These are phyloP conservation scores for Trinectes maculatus DNA, from an alignment of 2,113 vertebrate species.

Conservation along the genomic window DNA sequence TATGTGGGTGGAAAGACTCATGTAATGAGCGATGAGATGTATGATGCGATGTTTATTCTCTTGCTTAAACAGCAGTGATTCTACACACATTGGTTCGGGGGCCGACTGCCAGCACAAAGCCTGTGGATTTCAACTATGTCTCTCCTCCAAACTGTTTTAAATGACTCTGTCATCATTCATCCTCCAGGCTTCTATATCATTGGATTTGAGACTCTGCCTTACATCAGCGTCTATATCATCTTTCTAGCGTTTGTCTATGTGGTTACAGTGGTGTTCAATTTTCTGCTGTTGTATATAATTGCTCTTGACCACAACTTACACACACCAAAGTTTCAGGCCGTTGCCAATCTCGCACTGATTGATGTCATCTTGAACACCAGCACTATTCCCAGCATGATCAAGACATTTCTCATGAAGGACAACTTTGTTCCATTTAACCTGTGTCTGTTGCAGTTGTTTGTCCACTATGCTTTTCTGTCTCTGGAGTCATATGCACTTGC, in stretches of 20 bases:
- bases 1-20: not conserved
- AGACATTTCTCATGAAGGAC: conserved; percentile 51
- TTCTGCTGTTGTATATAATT: conserved; percentile 47
- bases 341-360: conserved; percentile 56
- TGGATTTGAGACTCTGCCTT: conserved; percentile 34
- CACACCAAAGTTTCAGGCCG: conserved; percentile 63
- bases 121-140: conserved; percentile 31
- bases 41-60: not conserved
- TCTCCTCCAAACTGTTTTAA: not conserved
- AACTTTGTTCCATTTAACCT: conserved; percentile 58
- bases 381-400: conserved; percentile 64
- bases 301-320: conserved; percentile 43
- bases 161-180: conserved; percentile 40
- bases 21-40: not conserved
- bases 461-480: conserved; percentile 28
- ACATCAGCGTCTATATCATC: conserved; percentile 47
- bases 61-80: not conserved
- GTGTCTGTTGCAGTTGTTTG: conserved; percentile 59
- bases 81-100: not conserved
- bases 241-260: conserved; percentile 58
- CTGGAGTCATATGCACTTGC: conserved; percentile 51
- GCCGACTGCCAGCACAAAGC: not conserved
- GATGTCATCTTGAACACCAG: conserved; percentile 56
- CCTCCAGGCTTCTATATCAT: conserved; percentile 65
- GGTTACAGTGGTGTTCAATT: conserved; percentile 51